These are phyloP conservation scores for Hypothenemus hampei DNA, from an alignment of 1,140 invertebrate species.

Conservation along the genomic window DNA sequence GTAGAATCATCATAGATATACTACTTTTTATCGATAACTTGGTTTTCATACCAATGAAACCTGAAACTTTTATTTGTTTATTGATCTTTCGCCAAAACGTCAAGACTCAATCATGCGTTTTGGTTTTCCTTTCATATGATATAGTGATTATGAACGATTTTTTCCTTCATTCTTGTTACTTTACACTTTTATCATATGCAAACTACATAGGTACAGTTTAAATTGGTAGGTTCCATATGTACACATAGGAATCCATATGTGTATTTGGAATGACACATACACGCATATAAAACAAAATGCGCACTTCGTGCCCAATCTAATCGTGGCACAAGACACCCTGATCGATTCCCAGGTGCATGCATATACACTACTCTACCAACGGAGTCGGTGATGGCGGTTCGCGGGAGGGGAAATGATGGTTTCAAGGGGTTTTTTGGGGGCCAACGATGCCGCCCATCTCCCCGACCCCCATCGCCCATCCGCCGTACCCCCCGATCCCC, in stretches of 20 bases:
- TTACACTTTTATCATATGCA: too few relatives aligned
- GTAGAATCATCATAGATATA: too few relatives aligned
- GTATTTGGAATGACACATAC: background rate
- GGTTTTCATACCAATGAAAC: too few relatives aligned
- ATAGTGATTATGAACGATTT: too few relatives aligned
- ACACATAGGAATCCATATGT: background rate
- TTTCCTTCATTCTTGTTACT: too few relatives aligned
- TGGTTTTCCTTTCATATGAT: too few relatives aligned
- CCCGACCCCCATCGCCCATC: too few relatives aligned
- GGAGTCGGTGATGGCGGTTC: slow-evolving; percentile 13
- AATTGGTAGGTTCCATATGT: background rate
- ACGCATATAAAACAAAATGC: slow-evolving; percentile 33
- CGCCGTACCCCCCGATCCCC: slow-evolving; percentile 6
- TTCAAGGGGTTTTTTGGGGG: slow-evolving; percentile 23
- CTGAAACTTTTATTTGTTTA: too few relatives aligned
- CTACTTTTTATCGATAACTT: too few relatives aligned
- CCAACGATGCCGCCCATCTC: slow-evolving; percentile 16
- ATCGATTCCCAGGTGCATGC: slow-evolving; percentile 37
- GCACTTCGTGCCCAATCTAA: slow-evolving; percentile 29
- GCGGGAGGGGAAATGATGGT: slow-evolving; percentile 13
- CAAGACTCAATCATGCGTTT: too few relatives aligned
- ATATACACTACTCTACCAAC: slow-evolving; percentile 28
- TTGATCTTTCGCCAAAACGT: too few relatives aligned
- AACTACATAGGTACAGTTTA: too few relatives aligned
- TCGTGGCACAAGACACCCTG: slow-evolving; percentile 32